Conservation (phyloP, 2,888 invertebrate genomes). For the Arge pagana region DNA sequence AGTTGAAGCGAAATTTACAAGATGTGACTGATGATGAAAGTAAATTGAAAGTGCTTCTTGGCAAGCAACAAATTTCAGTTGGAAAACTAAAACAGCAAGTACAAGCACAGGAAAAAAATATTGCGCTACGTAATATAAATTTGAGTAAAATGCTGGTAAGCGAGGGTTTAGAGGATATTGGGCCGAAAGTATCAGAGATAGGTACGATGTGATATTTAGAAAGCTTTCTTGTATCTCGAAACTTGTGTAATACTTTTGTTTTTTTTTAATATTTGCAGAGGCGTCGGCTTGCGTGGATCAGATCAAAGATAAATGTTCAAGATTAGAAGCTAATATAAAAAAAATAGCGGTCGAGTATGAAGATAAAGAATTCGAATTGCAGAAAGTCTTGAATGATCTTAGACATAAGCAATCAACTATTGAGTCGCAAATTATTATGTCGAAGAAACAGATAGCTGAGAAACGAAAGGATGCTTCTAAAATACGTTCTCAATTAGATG, state of each 20-base stretch:
- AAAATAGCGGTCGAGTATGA: constrained; percentile 50
- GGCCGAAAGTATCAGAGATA: constrained; percentile 38
- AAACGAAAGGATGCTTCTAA: constrained; percentile 64
- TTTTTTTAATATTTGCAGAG: too few species aligned
- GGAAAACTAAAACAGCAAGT: constrained; percentile 61
- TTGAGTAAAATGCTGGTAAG: constrained; percentile 49
- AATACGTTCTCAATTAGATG: constrained; percentile 64
- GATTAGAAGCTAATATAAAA: constrained; percentile 44
- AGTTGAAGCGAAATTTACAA: constrained; percentile 51
- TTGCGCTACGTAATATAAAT: constrained; percentile 51
- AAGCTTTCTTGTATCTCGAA: not conserved
- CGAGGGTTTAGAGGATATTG: constrained; percentile 42
- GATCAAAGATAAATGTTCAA: constrained; percentile 38
- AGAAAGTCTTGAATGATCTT: constrained; percentile 62
- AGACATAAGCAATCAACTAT: constrained; percentile 65
- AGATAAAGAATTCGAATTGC: constrained; percentile 61
- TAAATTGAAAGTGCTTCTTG: constrained; percentile 51
- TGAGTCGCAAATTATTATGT: constrained; percentile 69
- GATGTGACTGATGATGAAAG: constrained; percentile 49
- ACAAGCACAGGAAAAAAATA: constrained; percentile 52
- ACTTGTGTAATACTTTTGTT: not conserved
- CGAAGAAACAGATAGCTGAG: constrained; percentile 63
- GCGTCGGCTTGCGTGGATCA: constrained; percentile 34
- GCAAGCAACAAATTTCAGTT: constrained; percentile 55
- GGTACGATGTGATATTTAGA: constrained; percentile 30